A percentile compares a stretch with the other conserved stretches of the same genome.
These are phyloP conservation scores for Himantopus leucocephalus DNA, from an alignment of 2,113 vertebrate genomes.

Conservation along the genomic window DNA sequence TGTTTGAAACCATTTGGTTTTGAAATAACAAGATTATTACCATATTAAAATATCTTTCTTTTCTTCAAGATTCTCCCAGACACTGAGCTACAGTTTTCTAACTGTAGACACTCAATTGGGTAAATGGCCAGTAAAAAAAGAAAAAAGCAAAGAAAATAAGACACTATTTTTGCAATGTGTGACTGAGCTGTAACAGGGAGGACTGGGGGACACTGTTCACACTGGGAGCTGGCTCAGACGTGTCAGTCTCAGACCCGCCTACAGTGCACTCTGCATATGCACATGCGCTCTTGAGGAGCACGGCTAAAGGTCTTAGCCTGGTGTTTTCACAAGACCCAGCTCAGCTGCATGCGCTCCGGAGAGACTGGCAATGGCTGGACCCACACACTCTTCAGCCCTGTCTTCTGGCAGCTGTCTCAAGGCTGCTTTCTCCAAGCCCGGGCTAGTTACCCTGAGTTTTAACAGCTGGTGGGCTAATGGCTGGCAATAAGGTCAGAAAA, in stretches of 20 bases:
- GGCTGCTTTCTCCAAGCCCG: background rate
- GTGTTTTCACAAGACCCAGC: background rate
- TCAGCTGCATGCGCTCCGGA: background rate
- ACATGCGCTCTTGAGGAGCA: background rate
- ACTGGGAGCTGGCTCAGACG: background rate
- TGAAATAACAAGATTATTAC: constrained; percentile 56
- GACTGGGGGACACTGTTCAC: background rate
- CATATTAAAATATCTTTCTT: constrained; percentile 42
- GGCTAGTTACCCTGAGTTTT: background rate
- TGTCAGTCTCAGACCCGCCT: background rate
- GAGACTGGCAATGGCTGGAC: background rate
- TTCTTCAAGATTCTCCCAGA: background rate
- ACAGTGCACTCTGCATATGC: accelerated
- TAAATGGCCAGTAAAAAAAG: background rate
- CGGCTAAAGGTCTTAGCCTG: background rate
- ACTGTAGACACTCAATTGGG: background rate
- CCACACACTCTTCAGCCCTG: background rate
- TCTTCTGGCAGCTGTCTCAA: background rate
- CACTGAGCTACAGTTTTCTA: background rate
- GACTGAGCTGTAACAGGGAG: background rate
- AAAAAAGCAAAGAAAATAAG: too few relatives aligned
- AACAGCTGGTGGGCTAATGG: background rate
- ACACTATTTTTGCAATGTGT: background rate
- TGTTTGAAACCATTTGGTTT: constrained; percentile 64
- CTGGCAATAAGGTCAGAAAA: background rate